A percentile compares a stretch with the other conserved stretches of the same genome.
Evolutionary conservation across 1,140 invertebrate species (phyloP).

Genomic region (Pseudomyrmex pallidus): DNA sequence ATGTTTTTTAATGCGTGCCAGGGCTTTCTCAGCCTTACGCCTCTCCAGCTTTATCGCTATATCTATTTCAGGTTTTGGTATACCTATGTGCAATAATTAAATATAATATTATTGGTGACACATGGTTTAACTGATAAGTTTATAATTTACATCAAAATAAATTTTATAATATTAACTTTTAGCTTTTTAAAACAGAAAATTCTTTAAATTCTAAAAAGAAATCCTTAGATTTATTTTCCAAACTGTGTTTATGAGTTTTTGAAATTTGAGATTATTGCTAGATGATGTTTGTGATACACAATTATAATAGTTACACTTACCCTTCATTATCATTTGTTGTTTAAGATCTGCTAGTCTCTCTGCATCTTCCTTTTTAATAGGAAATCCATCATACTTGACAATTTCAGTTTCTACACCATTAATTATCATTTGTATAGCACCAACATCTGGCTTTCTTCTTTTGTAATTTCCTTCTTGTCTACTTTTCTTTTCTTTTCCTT

Average conservation of each 20-base stretch:
- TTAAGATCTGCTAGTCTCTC: constrained; percentile 87
- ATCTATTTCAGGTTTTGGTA: constrained; percentile 89
- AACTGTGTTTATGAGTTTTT: not conserved
- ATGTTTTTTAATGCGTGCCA: constrained; percentile 88
- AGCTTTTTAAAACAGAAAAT: no score
- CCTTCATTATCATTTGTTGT: constrained; percentile 88
- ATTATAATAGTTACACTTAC: constrained; percentile 71
- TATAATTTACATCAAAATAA: no score
- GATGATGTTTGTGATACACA: not conserved
- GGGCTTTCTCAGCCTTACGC: constrained; percentile 89
- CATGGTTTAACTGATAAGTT: no score
- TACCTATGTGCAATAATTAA: constrained; percentile 74
- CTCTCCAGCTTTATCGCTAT: constrained; percentile 89
- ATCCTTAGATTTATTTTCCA: not conserved
- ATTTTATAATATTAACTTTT: no score
- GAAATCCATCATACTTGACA: constrained; percentile 89
- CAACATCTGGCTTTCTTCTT: constrained; percentile 85
- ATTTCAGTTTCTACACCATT: constrained; percentile 88
- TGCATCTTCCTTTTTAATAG: constrained; percentile 90
- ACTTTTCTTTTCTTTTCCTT: constrained; percentile 61
- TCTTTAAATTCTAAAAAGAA: no score
- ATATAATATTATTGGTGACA: constrained; percentile 13
- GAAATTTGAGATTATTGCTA: constrained; percentile 17
- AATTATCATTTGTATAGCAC: constrained; percentile 85
- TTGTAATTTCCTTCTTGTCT: constrained; percentile 71